Conservation (phyloP, 2,797 vertebrate genomes). For the Poecile montanus region DNA sequence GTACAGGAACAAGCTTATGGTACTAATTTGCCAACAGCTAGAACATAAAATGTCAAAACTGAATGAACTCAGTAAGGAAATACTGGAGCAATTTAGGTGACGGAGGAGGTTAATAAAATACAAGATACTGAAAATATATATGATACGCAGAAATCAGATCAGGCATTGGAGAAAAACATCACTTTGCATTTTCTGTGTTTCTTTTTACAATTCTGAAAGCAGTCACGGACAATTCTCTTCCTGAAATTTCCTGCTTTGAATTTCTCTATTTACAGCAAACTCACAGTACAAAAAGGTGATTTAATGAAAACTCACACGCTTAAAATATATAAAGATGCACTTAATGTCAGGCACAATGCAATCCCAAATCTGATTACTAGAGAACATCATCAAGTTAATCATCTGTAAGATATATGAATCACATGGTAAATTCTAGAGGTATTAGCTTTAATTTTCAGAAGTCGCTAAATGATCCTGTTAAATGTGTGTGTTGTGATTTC, state of each 20-base stretch:
- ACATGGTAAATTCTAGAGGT: not conserved
- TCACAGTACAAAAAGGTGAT: not conserved
- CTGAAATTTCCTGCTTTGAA: not conserved
- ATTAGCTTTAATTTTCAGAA: not conserved
- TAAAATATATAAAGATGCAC: not conserved
- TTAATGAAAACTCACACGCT: not conserved
- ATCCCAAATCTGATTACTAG: not conserved
- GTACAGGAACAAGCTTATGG: not conserved
- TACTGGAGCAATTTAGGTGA: not conserved
- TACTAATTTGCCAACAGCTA: not conserved
- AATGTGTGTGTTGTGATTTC: not conserved
- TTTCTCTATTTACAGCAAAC: not conserved
- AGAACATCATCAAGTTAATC: not conserved
- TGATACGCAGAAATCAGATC: not conserved
- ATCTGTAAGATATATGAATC: not conserved
- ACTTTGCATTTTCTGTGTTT: not conserved
- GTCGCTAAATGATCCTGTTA: not conserved
- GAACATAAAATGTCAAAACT: not conserved
- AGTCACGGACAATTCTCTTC: rapidly evolving
- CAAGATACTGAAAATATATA: not conserved
- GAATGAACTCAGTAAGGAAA: not conserved
- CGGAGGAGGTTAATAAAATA: slow-evolving; percentile 5
- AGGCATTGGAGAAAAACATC: not conserved
- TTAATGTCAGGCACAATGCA: not conserved
- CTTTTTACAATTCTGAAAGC: not conserved